Evolutionary conservation across 2,113 vertebrate species (phyloP).

Genomic region (Ornithorhynchus anatinus): DNA sequence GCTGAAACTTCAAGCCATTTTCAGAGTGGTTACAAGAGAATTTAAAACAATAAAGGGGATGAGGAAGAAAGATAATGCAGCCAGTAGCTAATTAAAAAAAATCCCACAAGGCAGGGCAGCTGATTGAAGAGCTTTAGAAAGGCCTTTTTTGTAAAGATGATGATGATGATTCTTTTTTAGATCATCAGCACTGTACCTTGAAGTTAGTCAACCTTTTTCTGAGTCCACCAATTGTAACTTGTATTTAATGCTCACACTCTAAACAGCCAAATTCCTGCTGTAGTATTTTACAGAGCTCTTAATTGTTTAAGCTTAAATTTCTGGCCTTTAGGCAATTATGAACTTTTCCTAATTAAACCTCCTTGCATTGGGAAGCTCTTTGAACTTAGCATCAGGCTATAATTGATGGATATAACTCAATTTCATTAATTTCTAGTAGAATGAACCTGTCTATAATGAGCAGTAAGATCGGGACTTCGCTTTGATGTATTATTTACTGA

Average conservation of each 20-base stretch:
- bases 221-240: constrained; percentile 47
- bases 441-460: constrained; percentile 4
- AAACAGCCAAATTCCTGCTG: constrained; percentile 52
- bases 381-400: neutral
- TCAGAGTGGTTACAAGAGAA: too few relatives aligned
- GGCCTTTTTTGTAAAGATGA: too few relatives aligned
- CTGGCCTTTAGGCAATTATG: constrained; percentile 21
- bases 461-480: neutral
- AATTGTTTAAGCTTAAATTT: constrained; percentile 29
- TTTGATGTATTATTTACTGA: neutral
- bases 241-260: constrained; percentile 42
- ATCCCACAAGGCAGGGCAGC: too few relatives aligned
- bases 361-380: neutral
- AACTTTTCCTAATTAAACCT: constrained; percentile 28
- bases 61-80: too few relatives aligned
- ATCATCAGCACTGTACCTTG: too few relatives aligned
- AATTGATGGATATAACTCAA: neutral
- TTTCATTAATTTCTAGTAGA: constrained; percentile 4
- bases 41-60: too few relatives aligned
- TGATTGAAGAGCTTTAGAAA: too few relatives aligned
- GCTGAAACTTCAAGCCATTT: too few relatives aligned
- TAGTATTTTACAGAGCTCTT: constrained; percentile 43
- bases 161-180: too few relatives aligned
- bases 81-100: too few relatives aligned
- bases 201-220: too few relatives aligned